These are phyloP conservation scores for Tachysurus vachellii DNA, from an alignment of 2,113 vertebrate genomes.

Conservation along the genomic window DNA sequence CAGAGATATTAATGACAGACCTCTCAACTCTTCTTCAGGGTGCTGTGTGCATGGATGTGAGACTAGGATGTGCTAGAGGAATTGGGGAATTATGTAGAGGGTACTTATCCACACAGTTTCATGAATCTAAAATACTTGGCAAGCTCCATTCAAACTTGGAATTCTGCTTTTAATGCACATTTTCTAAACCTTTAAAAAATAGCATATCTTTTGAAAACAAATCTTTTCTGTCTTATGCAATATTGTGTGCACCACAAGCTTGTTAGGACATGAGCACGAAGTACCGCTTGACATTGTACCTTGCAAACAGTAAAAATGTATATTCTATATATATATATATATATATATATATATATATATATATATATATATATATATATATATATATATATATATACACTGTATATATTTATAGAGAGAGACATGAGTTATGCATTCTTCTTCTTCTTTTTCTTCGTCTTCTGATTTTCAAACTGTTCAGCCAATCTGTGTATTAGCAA, in stretches of 20 bases:
- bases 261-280: neutral
- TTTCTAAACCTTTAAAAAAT: neutral
- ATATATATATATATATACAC: too few species aligned
- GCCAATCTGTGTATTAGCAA: too few species aligned
- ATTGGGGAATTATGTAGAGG: constrained; percentile 15
- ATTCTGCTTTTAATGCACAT: neutral
- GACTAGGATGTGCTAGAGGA: constrained; percentile 23
- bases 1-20: constrained; percentile 34
- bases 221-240: neutral
- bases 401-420: too few species aligned
- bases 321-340: too few species aligned
- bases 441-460: too few species aligned
- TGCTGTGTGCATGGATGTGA: constrained; percentile 4
- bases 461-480: too few species aligned
- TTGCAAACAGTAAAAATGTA: neutral
- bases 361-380: too few species aligned
- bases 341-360: neutral
- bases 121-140: neutral
- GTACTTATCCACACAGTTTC: constrained; percentile 15
- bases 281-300: neutral
- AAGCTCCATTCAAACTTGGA: neutral
- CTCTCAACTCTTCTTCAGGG: constrained; percentile 30
- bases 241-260: neutral
- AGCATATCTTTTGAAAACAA: neutral
- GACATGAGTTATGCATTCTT: too few species aligned